These are phyloP conservation scores for Cathartes aura DNA, from an alignment of 2,113 vertebrate genomes.

Conservation along the genomic window DNA sequence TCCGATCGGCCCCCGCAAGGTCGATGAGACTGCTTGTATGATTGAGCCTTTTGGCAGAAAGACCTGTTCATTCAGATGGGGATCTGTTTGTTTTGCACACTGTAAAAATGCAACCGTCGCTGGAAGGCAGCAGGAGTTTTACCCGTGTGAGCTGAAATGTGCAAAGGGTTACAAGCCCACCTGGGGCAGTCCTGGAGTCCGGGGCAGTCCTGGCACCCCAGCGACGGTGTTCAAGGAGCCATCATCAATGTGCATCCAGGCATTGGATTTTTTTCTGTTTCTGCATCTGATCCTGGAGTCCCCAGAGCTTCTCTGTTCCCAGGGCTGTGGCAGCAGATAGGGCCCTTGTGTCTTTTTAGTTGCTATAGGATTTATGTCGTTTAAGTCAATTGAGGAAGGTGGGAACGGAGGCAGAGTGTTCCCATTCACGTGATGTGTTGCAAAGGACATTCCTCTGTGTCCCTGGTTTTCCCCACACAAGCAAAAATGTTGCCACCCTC, in stretches of 20 bases:
- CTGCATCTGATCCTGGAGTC: background rate
- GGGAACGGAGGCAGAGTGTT: background rate
- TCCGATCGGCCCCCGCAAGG: background rate
- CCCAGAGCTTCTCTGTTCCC: background rate
- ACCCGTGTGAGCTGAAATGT: accelerated
- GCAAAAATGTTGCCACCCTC: background rate
- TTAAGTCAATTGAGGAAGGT: background rate
- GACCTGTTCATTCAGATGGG: background rate
- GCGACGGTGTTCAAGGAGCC: background rate
- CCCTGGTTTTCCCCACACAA: background rate
- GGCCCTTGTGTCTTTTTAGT: background rate
- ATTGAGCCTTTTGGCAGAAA: constrained; percentile 14
- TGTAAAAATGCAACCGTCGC: background rate
- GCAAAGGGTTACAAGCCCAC: background rate
- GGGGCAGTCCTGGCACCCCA: background rate
- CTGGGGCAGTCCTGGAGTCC: background rate
- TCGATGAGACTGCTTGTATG: background rate
- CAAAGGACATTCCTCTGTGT: background rate
- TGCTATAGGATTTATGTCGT: background rate
- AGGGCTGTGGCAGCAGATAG: background rate
- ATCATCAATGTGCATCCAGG: background rate
- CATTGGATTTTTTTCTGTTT: background rate
- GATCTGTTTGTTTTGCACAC: background rate
- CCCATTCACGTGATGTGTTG: background rate
- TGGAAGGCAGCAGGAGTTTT: background rate